Conservation (phyloP, 2,888 invertebrate species). For the Orthosia gothica region DNA sequence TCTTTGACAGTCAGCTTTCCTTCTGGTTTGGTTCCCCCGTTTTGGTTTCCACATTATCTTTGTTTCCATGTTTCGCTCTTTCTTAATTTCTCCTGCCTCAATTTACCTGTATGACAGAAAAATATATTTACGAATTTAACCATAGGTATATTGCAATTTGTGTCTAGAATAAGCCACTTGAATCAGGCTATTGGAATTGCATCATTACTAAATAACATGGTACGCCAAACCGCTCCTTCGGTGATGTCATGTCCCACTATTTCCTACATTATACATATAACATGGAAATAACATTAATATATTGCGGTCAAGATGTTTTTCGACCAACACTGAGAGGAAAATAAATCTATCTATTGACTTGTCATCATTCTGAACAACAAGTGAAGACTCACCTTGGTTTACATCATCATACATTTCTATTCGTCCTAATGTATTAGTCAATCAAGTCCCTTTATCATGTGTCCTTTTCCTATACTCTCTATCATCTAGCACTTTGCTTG, state of each 20-base stretch:
- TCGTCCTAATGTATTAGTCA: not conserved
- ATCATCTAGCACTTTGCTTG: not conserved
- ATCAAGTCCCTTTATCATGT: not conserved
- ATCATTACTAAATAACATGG: slow-evolving; percentile 68
- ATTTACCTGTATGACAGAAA: too few relatives aligned
- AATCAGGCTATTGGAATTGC: slow-evolving; percentile 62
- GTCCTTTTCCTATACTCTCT: not conserved
- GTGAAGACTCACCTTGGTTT: slow-evolving; percentile 3
- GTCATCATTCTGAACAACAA: slow-evolving; percentile 37
- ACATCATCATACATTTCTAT: slow-evolving; percentile 3
- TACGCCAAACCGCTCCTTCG: slow-evolving; percentile 54
- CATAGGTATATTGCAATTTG: not conserved
- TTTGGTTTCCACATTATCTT: not conserved
- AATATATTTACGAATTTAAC: not conserved
- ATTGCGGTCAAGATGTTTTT: slow-evolving; percentile 47
- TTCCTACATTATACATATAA: slow-evolving; percentile 45
- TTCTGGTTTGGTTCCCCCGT: not conserved
- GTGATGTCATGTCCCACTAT: slow-evolving; percentile 65
- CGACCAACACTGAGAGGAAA: slow-evolving; percentile 38
- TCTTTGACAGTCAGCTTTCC: not conserved
- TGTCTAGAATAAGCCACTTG: slow-evolving; percentile 27
- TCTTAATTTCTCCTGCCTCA: not conserved
- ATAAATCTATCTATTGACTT: slow-evolving; percentile 15
- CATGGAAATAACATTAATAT: slow-evolving; percentile 32
- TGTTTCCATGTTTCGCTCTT: not conserved